A percentile compares a stretch with the other conserved stretches of the same genome.
Conservation (phyloP, 2,888 invertebrate genomes). For the Caenorhabditis japonica region DNA sequence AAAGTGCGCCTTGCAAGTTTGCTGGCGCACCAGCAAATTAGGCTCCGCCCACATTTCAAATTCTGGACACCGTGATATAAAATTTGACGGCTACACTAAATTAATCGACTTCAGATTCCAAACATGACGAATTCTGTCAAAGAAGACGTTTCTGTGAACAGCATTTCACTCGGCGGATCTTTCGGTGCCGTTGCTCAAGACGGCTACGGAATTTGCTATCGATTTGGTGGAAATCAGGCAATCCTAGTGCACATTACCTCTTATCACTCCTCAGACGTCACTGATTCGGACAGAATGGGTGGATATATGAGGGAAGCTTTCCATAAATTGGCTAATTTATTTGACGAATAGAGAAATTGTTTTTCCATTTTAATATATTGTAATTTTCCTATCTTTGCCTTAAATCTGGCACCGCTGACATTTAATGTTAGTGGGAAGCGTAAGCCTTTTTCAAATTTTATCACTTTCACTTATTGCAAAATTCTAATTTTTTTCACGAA, state of each 20-base stretch:
- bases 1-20: too few species aligned
- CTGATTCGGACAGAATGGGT: conserved; percentile 65
- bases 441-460: too few species aligned
- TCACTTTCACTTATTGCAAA: too few species aligned
- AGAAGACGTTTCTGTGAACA: conserved; percentile 56
- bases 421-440: too few species aligned
- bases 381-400: too few species aligned
- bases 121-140: conserved; percentile 67
- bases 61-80: too few species aligned
- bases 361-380: too few species aligned
- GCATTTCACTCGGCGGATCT: conserved; percentile 67
- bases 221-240: conserved; percentile 69
- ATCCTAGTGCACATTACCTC: conserved; percentile 66
- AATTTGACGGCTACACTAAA: too few species aligned
- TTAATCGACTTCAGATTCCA: conserved; percentile 51
- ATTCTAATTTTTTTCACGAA: too few species aligned
- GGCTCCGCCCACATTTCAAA: too few species aligned
- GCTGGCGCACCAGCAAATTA: too few species aligned
- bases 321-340: conserved; percentile 63
- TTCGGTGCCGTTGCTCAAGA: conserved; percentile 69
- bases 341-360: conserved; percentile 49
- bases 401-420: too few species aligned
- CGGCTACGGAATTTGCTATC: conserved; percentile 73
- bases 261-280: conserved; percentile 64
- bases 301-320: conserved; percentile 55